phyloP scores from a whole-genome alignment of 2,888 invertebrate species.

The Mythimna lalbum region DNA sequence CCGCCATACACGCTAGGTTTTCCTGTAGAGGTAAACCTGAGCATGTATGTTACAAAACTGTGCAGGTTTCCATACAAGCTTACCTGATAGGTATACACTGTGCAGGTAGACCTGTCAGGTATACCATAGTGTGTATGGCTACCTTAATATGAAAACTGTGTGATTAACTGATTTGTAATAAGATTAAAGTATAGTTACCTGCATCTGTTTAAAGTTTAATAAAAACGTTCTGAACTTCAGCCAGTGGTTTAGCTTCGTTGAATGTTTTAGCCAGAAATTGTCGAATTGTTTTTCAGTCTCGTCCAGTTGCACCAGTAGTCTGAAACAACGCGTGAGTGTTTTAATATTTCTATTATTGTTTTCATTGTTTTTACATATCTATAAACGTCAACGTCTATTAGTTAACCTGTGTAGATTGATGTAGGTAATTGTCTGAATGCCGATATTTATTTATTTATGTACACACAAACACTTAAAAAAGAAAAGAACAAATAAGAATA shows the following conservation, averaged over 20 bases:
- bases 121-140: too few relatives aligned
- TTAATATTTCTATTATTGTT: neutral
- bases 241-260: conserved; percentile 96
- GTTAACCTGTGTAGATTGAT: neutral
- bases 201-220: conserved; percentile 97
- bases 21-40: too few relatives aligned
- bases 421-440: too few relatives aligned
- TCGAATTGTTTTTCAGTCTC: conserved; percentile 98
- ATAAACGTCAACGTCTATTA: neutral
- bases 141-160: neutral
- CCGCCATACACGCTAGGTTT: too few relatives aligned
- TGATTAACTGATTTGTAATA: conserved; percentile 15
- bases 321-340: conserved; percentile 77
- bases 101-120: too few relatives aligned
- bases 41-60: too few relatives aligned
- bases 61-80: too few relatives aligned
- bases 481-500: too few relatives aligned
- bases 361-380: neutral
- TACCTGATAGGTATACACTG: too few relatives aligned
- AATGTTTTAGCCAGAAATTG: conserved; percentile 98
- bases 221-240: conserved; percentile 97
- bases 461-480: too few relatives aligned
- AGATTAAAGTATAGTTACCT: conserved; percentile 86
- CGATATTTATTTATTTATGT: too few relatives aligned
- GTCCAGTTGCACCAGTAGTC: conserved; percentile 97